Evolutionary conservation across 2,888 invertebrate genomes (phyloP).

Genomic region (Ectemnius lituratus): DNA sequence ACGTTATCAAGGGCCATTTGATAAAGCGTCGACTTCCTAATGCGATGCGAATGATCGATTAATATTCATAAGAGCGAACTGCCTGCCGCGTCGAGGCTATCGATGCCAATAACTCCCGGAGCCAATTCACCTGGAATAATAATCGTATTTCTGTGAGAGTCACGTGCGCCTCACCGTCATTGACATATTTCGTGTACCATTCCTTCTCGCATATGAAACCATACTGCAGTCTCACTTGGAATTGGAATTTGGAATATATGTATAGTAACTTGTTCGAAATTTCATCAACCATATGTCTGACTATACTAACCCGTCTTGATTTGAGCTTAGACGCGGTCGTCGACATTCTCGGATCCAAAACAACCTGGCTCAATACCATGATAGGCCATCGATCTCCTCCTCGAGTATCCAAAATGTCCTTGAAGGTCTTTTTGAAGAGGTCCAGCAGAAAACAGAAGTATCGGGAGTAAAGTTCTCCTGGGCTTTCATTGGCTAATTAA

Average conservation of each 20-base stretch:
- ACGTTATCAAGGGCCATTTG: conserved; percentile 10
- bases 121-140: conserved; percentile 47
- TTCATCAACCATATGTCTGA: not conserved
- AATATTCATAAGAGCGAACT: conserved; percentile 44
- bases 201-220: conserved; percentile 26
- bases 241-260: no score
- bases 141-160: conserved; percentile 38
- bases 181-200: conserved; percentile 45
- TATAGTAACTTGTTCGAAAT: no score
- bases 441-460: no score
- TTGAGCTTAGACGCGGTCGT: conserved; percentile 51
- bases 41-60: conserved; percentile 28
- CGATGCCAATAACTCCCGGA: conserved; percentile 38
- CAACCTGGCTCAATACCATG: conserved; percentile 55
- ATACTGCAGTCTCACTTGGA: no score
- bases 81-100: conserved; percentile 31
- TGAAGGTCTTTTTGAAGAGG: conserved; percentile 18
- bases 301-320: conserved; percentile 53
- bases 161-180: conserved; percentile 51
- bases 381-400: conserved; percentile 29
- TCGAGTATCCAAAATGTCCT: not conserved
- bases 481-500: conserved; percentile 29
- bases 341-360: conserved; percentile 47
- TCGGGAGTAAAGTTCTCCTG: conserved; percentile 1
- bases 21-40: conserved; percentile 13